A percentile compares a stretch with the other conserved stretches of the same genome.
Evolutionary conservation across 2,888 invertebrate species (phyloP).

Genomic region (Drosophila algonquin): DNA sequence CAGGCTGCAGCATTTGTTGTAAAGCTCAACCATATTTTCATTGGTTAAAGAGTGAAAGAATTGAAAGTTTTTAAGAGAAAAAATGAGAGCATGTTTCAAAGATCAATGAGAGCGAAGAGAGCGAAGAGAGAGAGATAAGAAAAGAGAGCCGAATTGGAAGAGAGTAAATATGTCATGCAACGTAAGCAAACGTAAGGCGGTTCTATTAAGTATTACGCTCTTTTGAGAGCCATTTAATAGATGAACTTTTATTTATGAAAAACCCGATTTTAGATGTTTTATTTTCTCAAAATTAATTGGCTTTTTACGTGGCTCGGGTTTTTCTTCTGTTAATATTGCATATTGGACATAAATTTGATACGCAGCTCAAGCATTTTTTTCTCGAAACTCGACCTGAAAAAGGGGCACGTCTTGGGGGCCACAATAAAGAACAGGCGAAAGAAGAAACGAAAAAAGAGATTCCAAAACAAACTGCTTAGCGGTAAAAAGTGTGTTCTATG

Average conservation of each 20-base stretch:
- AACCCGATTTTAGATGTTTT: conserved; percentile 21
- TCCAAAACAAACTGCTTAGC: conserved; percentile 13
- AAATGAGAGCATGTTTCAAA: conserved; percentile 29
- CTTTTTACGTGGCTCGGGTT: conserved; percentile 1
- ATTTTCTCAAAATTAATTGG: conserved; percentile 13
- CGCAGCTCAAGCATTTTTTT: conserved; percentile 50
- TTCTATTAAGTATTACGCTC: conserved; percentile 11
- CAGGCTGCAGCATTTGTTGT: no score
- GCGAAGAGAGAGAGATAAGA: not conserved
- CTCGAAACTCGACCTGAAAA: conserved; percentile 28
- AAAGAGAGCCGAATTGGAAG: not conserved
- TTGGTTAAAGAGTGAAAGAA: no score
- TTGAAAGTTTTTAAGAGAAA: no score
- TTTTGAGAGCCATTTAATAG: conserved; percentile 17
- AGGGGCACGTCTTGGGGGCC: conserved; percentile 33
- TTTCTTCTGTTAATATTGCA: conserved; percentile 39
- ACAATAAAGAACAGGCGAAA: not conserved
- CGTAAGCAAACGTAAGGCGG: not conserved
- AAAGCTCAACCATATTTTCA: no score
- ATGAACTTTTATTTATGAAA: conserved; percentile 30
- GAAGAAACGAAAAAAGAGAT: conserved; percentile 9
- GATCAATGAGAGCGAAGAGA: conserved; percentile 2
- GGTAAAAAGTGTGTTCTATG: conserved; percentile 8
- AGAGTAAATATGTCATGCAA: not conserved
- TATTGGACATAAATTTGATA: conserved; percentile 66